Evolutionary conservation across 1,140 invertebrate genomes (phyloP).

Genomic region (Musca vetustissima): DNA sequence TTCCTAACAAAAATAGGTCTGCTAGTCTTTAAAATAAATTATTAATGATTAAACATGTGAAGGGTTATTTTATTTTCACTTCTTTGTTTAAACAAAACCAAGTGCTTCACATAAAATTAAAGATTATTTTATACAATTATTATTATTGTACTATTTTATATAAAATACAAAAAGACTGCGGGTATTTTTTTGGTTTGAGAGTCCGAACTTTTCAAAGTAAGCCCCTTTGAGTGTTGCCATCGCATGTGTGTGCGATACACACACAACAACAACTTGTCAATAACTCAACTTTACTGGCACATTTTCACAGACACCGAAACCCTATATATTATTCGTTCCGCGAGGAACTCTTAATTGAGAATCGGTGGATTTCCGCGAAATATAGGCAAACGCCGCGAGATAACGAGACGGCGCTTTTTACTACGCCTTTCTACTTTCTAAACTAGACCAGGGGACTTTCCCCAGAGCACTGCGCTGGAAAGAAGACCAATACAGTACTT

Average conservation of each 20-base stretch:
- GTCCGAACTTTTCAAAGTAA: constrained; percentile 49
- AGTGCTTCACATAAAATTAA: too few species aligned
- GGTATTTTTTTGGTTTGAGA: constrained; percentile 26
- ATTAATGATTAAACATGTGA: too few species aligned
- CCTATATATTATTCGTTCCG: constrained; percentile 35
- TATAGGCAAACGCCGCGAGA: constrained; percentile 40
- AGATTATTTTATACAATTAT: too few species aligned
- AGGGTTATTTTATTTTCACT: too few species aligned
- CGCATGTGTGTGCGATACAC: not conserved
- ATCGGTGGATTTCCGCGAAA: constrained; percentile 47
- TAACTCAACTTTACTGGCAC: constrained; percentile 50
- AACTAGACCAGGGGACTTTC: constrained; percentile 56
- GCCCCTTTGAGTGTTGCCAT: constrained; percentile 49
- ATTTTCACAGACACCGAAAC: constrained; percentile 49
- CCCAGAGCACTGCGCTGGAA: constrained; percentile 41
- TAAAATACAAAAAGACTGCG: constrained; percentile 18
- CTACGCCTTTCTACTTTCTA: constrained; percentile 51
- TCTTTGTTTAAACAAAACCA: too few species aligned
- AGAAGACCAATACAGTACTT: not conserved
- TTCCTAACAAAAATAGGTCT: too few species aligned
- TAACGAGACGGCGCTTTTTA: constrained; percentile 29
- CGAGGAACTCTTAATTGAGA: constrained; percentile 37
- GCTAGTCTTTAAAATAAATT: too few species aligned
- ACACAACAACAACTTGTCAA: constrained; percentile 39
- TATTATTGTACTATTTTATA: too few species aligned